Base-by-base conservation (phyloP, 2,797 vertebrate species). In the Amniataba percoides region DNA sequence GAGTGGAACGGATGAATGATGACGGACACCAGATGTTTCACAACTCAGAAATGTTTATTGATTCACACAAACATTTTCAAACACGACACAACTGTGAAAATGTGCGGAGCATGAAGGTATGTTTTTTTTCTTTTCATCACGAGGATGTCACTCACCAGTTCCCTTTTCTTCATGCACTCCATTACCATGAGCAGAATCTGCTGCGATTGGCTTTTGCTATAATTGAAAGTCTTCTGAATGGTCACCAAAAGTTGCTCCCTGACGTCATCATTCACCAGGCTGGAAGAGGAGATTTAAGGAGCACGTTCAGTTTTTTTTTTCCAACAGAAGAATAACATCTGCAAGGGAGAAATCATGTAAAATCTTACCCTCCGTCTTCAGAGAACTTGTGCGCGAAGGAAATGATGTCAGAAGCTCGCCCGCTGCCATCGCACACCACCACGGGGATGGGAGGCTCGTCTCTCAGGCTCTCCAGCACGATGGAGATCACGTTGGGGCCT, bases 91-190 rank as follows among this genome's bases (percentile, higher is more conserved):
- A n/a, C 0, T 23, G 31, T 65, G 48, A 49, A 31, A 70, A 77
- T n/a, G 57, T 11, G n/a, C 60, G 43, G n/a, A 53, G 34, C 11
- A 16, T 72, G 7, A 55, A 59, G 6, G 64, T 53, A 51, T 43
- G n/a, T n/a, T n/a, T n/a, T 14, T 9, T 48, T 12, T 48, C 43
- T 57, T 5, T 7, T 14, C 55, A 61, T 52, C 56, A 59, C 19
- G 59, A 34, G 12, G 56, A 12, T 65, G 71, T 58, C n/a, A 15
- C 56, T 99, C 92, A 99, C 98, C 78, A 99, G 95, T 78, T 99
- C 98, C 84, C 97, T 97, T 92, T 97, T 99, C 89, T 98, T 99
- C 98, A 99, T 99, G 90, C 98, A 99, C 85, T 99, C 98, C 95
- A 97, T 96, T 21, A 99, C 95, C 92, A 99, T 96, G n/a, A 96